Evolutionary conservation across 2,888 invertebrate genomes (phyloP).

Genomic region (Xestia xanthographa): DNA sequence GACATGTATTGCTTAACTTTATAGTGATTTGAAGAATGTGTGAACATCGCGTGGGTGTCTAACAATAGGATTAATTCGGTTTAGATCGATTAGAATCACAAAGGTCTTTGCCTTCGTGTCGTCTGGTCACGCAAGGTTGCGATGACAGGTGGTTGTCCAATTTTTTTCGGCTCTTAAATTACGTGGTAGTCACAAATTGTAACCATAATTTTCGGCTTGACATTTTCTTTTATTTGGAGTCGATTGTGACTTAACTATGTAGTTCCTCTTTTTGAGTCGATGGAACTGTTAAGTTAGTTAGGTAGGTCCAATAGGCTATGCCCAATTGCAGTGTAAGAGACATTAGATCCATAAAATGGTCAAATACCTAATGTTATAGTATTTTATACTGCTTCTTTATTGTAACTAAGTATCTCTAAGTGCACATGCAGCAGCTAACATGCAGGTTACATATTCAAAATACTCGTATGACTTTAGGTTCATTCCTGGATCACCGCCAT

Average conservation of each 20-base stretch:
- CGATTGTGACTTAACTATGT: neutral
- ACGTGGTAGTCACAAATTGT: slow-evolving; percentile 3
- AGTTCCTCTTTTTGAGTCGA: neutral
- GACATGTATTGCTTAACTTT: slow-evolving; percentile 24
- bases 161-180: slow-evolving; percentile 3
- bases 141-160: slow-evolving; percentile 2
- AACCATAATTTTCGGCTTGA: neutral
- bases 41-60: slow-evolving; percentile 30
- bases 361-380: neutral
- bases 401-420: neutral
- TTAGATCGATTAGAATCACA: slow-evolving; percentile 35
- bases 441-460: neutral
- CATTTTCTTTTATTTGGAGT: neutral
- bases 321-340: neutral
- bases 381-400: neutral
- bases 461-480: neutral
- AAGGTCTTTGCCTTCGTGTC: slow-evolving; percentile 7
- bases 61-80: slow-evolving; percentile 32
- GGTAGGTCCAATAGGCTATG: neutral
- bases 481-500: neutral
- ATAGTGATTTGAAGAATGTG: slow-evolving; percentile 30
- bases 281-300: neutral
- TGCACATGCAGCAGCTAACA: neutral
- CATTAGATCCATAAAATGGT: neutral
- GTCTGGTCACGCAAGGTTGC: slow-evolving; percentile 35